Percentiles rank a stretch among this genome's conserved stretches.
These are phyloP conservation scores for Lepus americanus DNA, from an alignment of 2,113 vertebrate species.

Conservation along the genomic window DNA sequence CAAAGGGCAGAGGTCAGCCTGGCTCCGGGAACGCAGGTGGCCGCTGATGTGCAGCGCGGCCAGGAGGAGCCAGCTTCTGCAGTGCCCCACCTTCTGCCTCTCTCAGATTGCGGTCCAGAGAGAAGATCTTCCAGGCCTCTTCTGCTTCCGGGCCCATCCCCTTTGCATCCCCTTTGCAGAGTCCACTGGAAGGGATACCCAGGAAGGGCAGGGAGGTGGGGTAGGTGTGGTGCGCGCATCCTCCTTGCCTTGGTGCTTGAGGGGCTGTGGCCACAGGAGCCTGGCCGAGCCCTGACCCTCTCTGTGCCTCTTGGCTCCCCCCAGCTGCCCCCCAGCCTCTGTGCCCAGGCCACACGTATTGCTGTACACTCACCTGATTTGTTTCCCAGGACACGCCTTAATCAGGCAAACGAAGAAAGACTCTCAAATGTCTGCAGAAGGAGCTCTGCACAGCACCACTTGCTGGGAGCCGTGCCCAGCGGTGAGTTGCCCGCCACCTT, in stretches of 20 bases:
- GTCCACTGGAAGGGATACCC: background rate
- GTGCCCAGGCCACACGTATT: background rate
- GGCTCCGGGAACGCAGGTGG: background rate
- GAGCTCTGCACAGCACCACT: background rate
- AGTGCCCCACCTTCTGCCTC: too few relatives aligned
- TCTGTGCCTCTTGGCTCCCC: too few relatives aligned
- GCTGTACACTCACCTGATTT: background rate
- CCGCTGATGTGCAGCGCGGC: accelerated
- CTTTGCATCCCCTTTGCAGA: background rate
- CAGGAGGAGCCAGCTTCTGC: accelerated
- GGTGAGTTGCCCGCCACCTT: background rate
- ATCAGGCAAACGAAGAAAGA: background rate
- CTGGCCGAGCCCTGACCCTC: background rate
- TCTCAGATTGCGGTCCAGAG: background rate
- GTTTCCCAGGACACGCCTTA: background rate
- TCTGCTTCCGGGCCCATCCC: background rate
- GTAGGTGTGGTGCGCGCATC: accelerated
- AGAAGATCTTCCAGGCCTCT: background rate
- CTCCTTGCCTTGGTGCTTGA: background rate
- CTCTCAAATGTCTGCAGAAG: background rate
- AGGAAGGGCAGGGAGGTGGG: accelerated
- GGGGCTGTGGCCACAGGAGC: background rate
- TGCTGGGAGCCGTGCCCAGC: background rate
- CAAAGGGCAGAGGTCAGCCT: background rate
- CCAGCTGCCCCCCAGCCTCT: background rate